Evolutionary conservation across 1,140 invertebrate species (phyloP).

Genomic region (Calosoma granatense): DNA sequence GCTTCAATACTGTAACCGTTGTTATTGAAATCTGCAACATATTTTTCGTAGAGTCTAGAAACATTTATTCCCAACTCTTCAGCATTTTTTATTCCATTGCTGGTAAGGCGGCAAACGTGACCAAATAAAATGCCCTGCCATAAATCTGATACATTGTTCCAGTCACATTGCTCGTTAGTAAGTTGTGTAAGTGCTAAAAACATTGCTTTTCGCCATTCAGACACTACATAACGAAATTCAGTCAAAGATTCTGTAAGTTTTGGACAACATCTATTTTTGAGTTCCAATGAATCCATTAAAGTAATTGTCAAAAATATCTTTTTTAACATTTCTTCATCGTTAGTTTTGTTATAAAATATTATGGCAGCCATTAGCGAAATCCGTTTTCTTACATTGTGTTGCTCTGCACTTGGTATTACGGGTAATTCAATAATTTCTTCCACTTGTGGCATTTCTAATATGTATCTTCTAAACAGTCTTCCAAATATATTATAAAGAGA

Average conservation of each 20-base stretch:
- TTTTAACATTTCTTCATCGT: not conserved
- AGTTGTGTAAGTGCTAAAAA: not conserved
- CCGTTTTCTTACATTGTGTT: not conserved
- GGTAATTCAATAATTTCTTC: not conserved
- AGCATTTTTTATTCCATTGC: not conserved
- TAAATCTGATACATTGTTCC: not conserved
- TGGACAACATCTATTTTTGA: not conserved
- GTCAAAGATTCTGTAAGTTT: not conserved
- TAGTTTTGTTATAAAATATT: not conserved
- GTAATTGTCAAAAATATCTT: not conserved
- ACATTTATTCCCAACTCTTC: not conserved
- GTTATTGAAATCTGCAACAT: not conserved
- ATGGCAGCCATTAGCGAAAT: not conserved
- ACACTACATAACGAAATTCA: not conserved
- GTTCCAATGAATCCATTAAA: not conserved
- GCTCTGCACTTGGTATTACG: not conserved
- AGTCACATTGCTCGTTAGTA: not conserved
- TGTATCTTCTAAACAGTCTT: not conserved
- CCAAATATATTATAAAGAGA: not conserved
- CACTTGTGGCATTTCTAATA: not conserved
- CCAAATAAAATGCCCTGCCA: conserved; percentile 2
- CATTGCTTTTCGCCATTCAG: not conserved
- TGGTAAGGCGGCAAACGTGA: not conserved
- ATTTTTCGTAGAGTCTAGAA: not conserved
- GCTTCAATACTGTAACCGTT: not conserved